Evolutionary conservation across 2,797 vertebrate genomes (phyloP).

Genomic region (Melopsittacus undulatus): DNA sequence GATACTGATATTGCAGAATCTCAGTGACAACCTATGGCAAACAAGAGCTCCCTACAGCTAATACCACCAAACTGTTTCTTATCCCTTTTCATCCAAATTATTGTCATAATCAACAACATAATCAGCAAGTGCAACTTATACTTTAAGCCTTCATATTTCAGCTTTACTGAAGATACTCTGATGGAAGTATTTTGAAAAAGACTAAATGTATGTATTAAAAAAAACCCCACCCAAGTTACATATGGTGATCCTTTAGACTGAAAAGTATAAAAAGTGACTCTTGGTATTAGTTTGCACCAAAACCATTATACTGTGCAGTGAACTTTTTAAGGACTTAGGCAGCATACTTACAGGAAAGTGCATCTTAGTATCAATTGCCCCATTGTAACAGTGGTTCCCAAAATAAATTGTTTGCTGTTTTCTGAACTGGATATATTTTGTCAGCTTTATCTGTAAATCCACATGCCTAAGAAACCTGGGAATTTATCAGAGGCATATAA

Average conservation of each 20-base stretch:
- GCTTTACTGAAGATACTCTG: not conserved
- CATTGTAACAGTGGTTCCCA: not conserved
- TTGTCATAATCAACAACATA: not conserved
- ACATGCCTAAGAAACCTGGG: not conserved
- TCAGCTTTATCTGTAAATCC: not conserved
- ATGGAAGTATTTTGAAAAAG: not conserved
- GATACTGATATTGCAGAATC: not conserved
- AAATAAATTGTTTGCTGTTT: not conserved
- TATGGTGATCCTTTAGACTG: not conserved
- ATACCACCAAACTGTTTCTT: not conserved
- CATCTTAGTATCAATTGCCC: not conserved
- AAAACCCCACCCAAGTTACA: accelerated
- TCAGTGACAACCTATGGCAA: not conserved
- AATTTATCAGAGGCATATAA: not conserved
- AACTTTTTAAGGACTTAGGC: not conserved
- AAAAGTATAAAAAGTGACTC: not conserved
- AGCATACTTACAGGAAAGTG: not conserved
- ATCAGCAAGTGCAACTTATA: not conserved
- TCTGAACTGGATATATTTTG: not conserved
- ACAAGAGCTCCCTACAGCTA: not conserved
- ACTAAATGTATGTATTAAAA: not conserved
- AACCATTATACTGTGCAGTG: not conserved
- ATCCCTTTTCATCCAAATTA: not conserved
- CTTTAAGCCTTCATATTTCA: not conserved
- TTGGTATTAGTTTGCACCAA: not conserved